Percentiles rank a stretch among this genome's conserved stretches.
Evolutionary conservation across 23 tunicate genomes (phyloP).

Genomic region (Ascidia mentula): DNA sequence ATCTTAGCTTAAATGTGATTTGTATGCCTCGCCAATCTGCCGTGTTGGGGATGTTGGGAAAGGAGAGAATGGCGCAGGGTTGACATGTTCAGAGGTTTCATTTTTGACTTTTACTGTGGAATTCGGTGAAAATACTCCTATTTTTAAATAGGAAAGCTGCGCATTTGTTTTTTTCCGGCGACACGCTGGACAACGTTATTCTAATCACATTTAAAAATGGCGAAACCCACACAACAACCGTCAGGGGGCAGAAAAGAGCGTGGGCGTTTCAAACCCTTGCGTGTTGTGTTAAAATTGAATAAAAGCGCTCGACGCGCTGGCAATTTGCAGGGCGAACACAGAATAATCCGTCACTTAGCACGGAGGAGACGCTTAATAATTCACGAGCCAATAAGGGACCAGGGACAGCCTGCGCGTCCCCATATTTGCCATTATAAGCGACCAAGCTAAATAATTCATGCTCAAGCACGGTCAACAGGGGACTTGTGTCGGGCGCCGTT

Average conservation of each 20-base stretch:
- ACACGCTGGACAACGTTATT: too few species aligned
- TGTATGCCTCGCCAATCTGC: too few species aligned
- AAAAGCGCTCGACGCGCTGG: background rate
- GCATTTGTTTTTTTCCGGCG: too few species aligned
- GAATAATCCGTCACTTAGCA: conserved; percentile 10
- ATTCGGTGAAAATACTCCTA: too few species aligned
- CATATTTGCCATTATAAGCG: background rate
- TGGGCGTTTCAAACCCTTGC: background rate
- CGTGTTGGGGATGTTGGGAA: too few species aligned
- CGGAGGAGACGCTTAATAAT: background rate
- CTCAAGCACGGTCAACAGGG: background rate
- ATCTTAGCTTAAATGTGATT: too few species aligned
- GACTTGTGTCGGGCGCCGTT: background rate
- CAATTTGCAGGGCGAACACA: conserved; percentile 4
- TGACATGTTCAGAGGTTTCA: too few species aligned
- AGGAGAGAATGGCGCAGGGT: too few species aligned
- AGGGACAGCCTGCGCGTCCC: background rate
- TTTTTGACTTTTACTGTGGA: too few species aligned
- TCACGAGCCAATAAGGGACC: conserved; percentile 6
- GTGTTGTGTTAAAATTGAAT: background rate
- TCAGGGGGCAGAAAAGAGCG: background rate
- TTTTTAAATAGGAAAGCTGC: too few species aligned
- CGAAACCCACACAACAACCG: background rate
- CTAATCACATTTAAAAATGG: background rate
- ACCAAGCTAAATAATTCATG: background rate